Percentiles rank a stretch among this genome's conserved stretches.
These are phyloP conservation scores for Coryphaenoides rupestris DNA, from an alignment of 2,113 vertebrate genomes.

Conservation along the genomic window DNA sequence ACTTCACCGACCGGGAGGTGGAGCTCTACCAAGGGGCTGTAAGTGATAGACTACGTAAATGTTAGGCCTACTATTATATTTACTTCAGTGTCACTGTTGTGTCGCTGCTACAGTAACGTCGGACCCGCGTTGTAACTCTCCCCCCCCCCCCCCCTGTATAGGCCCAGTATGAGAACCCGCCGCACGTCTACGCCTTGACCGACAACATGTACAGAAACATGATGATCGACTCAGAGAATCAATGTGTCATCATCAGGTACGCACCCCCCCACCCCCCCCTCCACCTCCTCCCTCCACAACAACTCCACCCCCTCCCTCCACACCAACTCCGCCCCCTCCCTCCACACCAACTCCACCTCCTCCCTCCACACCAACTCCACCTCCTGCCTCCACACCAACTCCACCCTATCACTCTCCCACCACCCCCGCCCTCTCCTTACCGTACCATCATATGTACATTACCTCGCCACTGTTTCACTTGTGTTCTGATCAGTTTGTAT, in stretches of 20 bases:
- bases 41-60: slow-evolving; percentile 64
- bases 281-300: no score
- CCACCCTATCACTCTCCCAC: no score
- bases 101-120: no score
- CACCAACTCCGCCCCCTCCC: no score
- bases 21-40: slow-evolving; percentile 96
- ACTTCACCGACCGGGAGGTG: slow-evolving; percentile 91
- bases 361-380: neutral
- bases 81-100: neutral
- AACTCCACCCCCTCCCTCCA: neutral
- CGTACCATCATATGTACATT: no score
- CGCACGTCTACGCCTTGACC: slow-evolving; percentile 91
- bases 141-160: slow-evolving; percentile 41
- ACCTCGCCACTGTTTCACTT: no score
- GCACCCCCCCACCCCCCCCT: neutral
- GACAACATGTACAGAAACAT: slow-evolving; percentile 99
- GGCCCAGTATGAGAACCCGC: slow-evolving; percentile 98
- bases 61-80: neutral
- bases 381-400: no score
- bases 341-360: neutral
- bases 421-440: no score
- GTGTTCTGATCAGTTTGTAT: no score
- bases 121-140: no score
- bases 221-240: slow-evolving; percentile 94
- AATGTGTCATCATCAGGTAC: slow-evolving; percentile 91